Base-by-base conservation (phyloP, 2,113 vertebrate species). In the Poeciliopsis prolifica region DNA sequence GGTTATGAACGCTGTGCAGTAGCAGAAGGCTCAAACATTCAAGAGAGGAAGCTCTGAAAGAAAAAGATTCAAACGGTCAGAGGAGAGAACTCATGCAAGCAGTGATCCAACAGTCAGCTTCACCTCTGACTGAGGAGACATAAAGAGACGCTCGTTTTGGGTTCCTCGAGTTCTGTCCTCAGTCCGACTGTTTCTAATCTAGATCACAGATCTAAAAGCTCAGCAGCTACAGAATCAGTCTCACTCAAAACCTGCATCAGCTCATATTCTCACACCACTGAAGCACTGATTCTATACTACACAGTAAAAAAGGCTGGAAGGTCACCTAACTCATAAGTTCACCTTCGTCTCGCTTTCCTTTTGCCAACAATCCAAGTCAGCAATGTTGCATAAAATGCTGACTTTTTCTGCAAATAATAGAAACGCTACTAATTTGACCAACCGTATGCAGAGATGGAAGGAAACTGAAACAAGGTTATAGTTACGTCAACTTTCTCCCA, bases 21-120 rank as follows among this genome's bases (percentile, higher is more conserved):
- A 78, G 76, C 75, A 81, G 79, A 58, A 87, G 68, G 61, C 68
- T 79, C 37, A 44, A 77, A 80, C 75, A 85, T 86, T 83, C 74
- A 85, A 68, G 29, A 88, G 64, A 82, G 67, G 79, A 85, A 89
- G 74, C 79, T 75, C 76, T 29, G 75, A 68, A 78, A 69, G 66
- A 74, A 68, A 80, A 77, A 24, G 48, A 26, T 70, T 60, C 70
- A 75, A 48, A 61, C 61, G n/a, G 69, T 40, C 67, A 65, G 44
- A 48, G 42, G 66, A 72, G 54, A 70, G 69, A 73, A 58, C 78
- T 74, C 73, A 81, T 29, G 58, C 54, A 74, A 74, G 37, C 70
- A 64, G 61, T 33, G 24, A 14, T 44, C 58, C 70, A 19, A 2
- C 40, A 70, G 68, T 66, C 58, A 1, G 61, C 22, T 64, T 33